phyloP scores from a whole-genome alignment of 2,797 vertebrate genomes.

The Halcyon badia region DNA sequence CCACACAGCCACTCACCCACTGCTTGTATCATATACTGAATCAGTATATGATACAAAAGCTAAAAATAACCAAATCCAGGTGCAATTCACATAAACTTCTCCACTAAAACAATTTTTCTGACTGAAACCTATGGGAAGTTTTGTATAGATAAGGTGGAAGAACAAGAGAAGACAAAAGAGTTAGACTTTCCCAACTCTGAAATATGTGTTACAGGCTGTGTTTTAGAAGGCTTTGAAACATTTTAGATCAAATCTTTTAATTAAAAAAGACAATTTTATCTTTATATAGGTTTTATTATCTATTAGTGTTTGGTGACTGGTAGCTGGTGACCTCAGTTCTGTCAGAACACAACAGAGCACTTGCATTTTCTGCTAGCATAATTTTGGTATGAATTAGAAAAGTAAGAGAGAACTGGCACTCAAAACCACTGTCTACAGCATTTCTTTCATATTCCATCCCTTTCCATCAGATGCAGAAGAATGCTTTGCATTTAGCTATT shows the following conservation, averaged over 20 bases:
- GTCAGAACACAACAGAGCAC: background rate
- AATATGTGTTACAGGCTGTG: background rate
- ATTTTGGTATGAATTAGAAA: background rate
- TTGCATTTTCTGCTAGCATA: background rate
- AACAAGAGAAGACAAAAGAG: background rate
- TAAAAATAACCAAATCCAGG: background rate
- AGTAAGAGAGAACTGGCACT: background rate
- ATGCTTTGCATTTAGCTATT: background rate
- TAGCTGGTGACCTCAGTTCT: background rate
- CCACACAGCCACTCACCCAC: too few relatives aligned
- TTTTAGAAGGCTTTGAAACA: background rate
- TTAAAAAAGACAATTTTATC: background rate
- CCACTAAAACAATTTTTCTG: background rate
- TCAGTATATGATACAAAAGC: background rate
- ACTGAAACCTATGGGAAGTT: background rate
- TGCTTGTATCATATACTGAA: background rate
- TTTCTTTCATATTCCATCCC: background rate
- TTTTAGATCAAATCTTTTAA: background rate
- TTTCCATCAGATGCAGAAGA: background rate
- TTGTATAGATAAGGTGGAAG: background rate
- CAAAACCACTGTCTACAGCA: background rate
- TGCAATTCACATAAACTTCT: background rate
- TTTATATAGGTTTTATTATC: background rate
- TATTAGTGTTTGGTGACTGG: background rate
- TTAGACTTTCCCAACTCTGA: background rate